These are phyloP conservation scores for Trachemys scripta DNA, from an alignment of 2,113 vertebrate genomes.

Conservation along the genomic window DNA sequence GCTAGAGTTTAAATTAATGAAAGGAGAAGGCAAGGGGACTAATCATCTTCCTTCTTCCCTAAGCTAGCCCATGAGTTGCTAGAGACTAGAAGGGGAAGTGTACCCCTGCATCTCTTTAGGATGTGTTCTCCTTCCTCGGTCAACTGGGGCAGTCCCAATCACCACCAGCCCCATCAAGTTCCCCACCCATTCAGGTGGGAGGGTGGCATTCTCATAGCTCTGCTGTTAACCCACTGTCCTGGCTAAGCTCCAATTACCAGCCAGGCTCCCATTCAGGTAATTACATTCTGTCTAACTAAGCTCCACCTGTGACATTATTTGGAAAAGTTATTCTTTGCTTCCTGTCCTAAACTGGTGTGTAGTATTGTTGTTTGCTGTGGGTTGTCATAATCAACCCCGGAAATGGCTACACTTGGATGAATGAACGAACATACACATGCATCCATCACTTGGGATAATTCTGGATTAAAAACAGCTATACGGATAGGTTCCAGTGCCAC, in stretches of 20 bases:
- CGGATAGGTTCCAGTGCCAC: neutral
- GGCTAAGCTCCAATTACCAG: conserved; percentile 51
- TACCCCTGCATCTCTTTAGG: neutral
- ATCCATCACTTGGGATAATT: neutral
- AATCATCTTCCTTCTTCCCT: neutral
- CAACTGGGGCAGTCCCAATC: neutral
- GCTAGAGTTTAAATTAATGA: neutral
- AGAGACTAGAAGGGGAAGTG: neutral
- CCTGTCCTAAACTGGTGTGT: conserved; percentile 4
- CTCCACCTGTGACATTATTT: conserved; percentile 53
- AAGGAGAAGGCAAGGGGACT: neutral
- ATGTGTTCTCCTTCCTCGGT: neutral
- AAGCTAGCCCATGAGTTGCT: neutral
- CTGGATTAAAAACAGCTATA: neutral
- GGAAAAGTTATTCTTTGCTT: conserved; percentile 44
- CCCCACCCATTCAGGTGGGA: neutral
- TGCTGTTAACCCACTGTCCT: neutral
- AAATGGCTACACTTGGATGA: conserved; percentile 10
- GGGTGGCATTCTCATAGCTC: neutral
- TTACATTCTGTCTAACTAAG: conserved; percentile 48
- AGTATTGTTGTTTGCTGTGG: neutral
- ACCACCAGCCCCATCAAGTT: neutral
- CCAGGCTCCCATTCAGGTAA: conserved; percentile 51
- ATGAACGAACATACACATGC: neutral
- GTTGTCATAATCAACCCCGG: neutral